phyloP scores from a whole-genome alignment of 2,113 vertebrate species.

The Sebastes fasciatus region DNA sequence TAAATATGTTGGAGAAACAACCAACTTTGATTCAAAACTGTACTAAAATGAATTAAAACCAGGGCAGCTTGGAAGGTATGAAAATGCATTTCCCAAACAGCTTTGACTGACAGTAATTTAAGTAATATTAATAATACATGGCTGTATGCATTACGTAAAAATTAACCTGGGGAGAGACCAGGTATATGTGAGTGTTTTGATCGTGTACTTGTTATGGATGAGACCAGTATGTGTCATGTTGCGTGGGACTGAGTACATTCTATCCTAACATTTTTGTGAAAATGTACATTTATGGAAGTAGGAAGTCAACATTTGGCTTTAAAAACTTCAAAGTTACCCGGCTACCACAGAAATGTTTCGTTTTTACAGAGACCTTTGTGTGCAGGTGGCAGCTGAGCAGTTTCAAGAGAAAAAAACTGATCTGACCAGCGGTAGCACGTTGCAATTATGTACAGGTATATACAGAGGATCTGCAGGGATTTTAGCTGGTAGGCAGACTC shows the following conservation, averaged over 20 bases:
- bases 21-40: neutral
- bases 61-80: neutral
- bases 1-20: neutral
- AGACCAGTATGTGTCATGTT: slow-evolving; percentile 1
- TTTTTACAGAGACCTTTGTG: slow-evolving; percentile 1
- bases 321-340: neutral
- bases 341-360: neutral
- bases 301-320: neutral
- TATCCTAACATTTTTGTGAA: neutral
- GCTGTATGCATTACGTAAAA: neutral
- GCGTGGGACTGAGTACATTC: neutral
- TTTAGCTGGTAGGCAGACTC: slow-evolving; percentile 56
- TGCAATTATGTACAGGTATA: slow-evolving; percentile 54
- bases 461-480: slow-evolving; percentile 50
- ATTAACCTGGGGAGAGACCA: neutral
- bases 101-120: neutral
- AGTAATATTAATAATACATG: neutral
- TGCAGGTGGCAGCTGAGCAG: neutral
- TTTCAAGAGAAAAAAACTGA: slow-evolving; percentile 18
- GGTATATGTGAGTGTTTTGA: neutral
- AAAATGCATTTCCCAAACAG: neutral
- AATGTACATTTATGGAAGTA: slow-evolving; percentile 3
- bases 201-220: neutral
- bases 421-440: slow-evolving; percentile 31
- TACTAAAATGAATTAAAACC: neutral